A percentile compares a stretch with the other conserved stretches of the same genome.
Conservation (phyloP, 2,888 invertebrate genomes). For the Nomada fabriciana region DNA sequence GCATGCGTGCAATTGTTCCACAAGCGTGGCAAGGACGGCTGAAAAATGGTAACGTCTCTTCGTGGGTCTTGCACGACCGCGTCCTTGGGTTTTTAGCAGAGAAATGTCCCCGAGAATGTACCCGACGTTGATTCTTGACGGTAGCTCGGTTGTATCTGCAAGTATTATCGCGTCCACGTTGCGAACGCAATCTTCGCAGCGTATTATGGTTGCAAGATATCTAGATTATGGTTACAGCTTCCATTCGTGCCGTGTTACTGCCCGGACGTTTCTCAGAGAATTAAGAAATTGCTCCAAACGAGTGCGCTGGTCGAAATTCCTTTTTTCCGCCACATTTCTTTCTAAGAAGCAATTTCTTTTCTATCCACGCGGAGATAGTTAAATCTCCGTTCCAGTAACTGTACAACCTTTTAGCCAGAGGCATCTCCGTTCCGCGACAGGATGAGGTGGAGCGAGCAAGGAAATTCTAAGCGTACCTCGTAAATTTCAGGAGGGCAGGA, state of each 20-base stretch:
- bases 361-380: background rate
- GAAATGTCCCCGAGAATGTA: background rate
- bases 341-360: background rate
- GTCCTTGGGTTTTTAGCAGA: background rate
- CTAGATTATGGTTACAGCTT: background rate
- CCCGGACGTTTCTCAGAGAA: background rate
- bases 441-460: slow-evolving; percentile 31
- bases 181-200: background rate
- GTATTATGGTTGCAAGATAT: background rate
- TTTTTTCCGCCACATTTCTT: background rate
- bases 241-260: background rate
- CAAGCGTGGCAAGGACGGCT: too few species aligned
- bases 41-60: background rate
- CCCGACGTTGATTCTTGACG: background rate
- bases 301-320: background rate
- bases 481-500: slow-evolving; percentile 54
- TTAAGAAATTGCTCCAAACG: background rate
- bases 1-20: background rate
- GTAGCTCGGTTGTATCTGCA: background rate
- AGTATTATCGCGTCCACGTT: slow-evolving; percentile 10
- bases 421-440: slow-evolving; percentile 5
- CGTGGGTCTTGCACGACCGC: background rate
- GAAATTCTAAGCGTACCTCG: slow-evolving; percentile 58
- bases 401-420: slow-evolving; percentile 22
- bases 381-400: slow-evolving; percentile 27